These are phyloP conservation scores for Polypterus bichir DNA, from an alignment of 2,113 vertebrate genomes.

Conservation along the genomic window DNA sequence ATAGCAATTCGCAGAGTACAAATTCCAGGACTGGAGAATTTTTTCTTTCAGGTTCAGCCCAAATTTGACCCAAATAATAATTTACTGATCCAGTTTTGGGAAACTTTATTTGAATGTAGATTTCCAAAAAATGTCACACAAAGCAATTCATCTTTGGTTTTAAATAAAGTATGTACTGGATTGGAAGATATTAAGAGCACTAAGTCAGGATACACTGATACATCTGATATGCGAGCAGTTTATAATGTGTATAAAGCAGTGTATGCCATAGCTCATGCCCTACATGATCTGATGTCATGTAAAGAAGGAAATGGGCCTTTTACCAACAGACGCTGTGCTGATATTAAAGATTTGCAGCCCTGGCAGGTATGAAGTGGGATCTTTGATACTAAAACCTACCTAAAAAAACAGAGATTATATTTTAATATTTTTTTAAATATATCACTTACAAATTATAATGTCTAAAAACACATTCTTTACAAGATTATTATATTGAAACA, in stretches of 20 bases:
- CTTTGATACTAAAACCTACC: background rate
- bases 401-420: too few relatives aligned
- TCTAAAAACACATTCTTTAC: too few relatives aligned
- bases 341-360: background rate
- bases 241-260: background rate
- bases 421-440: too few relatives aligned
- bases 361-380: background rate
- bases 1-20: constrained; percentile 32
- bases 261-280: background rate
- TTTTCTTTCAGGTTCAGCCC: constrained; percentile 34
- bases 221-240: constrained; percentile 15
- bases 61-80: constrained; percentile 18
- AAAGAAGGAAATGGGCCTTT: background rate
- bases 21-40: constrained; percentile 43
- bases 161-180: constrained; percentile 29
- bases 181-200: constrained; percentile 28
- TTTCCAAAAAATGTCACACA: constrained; percentile 6
- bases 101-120: constrained; percentile 36
- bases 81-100: constrained; percentile 41
- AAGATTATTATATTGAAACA: too few relatives aligned
- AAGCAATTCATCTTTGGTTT: background rate
- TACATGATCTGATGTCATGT: background rate
- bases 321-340: background rate
- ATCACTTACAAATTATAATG: too few relatives aligned
- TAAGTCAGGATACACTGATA: constrained; percentile 37